Base-by-base conservation (phyloP, 1,140 invertebrate species). In the Matsumurasca onukii region DNA sequence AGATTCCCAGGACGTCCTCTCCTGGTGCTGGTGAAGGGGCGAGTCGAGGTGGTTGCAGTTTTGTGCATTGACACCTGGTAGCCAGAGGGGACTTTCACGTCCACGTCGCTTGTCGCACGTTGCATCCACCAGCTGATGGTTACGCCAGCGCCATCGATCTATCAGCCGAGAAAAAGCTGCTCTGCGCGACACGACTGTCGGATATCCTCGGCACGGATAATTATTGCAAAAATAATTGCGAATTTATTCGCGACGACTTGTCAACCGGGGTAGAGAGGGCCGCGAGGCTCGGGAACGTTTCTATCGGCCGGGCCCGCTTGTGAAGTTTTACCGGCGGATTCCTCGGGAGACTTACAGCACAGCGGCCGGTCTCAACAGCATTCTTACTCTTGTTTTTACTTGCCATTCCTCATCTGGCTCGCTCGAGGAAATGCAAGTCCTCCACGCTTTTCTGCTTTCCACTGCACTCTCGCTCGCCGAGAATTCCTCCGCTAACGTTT, bases 381-480 rank as follows among this genome's bases (percentile, higher is more conserved):
- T 65, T 65, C 62, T 65, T 65, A 65, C 39, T 65, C 62, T 65
- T 45, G 62, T 65, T 65, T 65, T 65, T 65, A 48, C 62, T 39
- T 65, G 20, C 34, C 55, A 59, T 59, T 59, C 55, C 55, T 59
- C 55, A 59, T 59, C 55, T 59, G 55, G 55, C 25, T 5, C 25
- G 24, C 24, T 29, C 25, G 24, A 24, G 55, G 24, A 59, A 59
- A 27, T 25, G 22, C 34, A 39, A 39, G 24, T 5, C 3, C 55
- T 5, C 25, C 25, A 5, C 24, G 55, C 55, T 59, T 59, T 59
- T 59, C 55, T 27, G 55, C 55, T 59, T 59, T 59, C 55, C 55
- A 22, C 24, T 59, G 55, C 55, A 59, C 55, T 59, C 55, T 5
- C 17, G 3, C n/a, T 22, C 34, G 17, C 34, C 49, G 49, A n/a